Conservation (phyloP, 1,140 invertebrate genomes). For the Atopsyche davidsoni region DNA sequence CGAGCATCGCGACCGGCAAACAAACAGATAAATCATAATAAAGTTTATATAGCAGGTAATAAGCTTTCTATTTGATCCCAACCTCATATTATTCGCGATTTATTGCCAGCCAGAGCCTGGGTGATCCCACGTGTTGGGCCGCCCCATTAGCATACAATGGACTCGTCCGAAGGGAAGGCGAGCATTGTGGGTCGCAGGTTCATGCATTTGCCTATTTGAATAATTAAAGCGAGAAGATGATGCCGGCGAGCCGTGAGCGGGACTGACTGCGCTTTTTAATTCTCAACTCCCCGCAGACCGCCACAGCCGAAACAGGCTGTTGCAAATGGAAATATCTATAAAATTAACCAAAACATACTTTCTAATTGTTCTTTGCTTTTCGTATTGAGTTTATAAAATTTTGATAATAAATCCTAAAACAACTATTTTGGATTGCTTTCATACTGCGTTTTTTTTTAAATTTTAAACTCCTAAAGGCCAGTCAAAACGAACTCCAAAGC, state of each 20-base stretch:
- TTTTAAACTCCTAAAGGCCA: too few relatives aligned
- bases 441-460: too few relatives aligned
- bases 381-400: too few relatives aligned
- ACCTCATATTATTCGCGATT: conserved; percentile 21
- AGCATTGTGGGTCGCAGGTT: conserved; percentile 12
- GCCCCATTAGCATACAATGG: conserved; percentile 24
- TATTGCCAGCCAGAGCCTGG: conserved; percentile 4
- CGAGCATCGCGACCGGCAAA: not conserved
- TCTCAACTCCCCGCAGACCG: too few relatives aligned
- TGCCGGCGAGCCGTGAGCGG: not conserved
- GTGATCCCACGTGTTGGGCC: conserved; percentile 8
- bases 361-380: too few relatives aligned
- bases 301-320: too few relatives aligned
- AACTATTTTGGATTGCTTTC: too few relatives aligned
- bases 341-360: too few relatives aligned
- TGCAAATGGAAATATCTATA: too few relatives aligned
- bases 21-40: conserved; percentile 5
- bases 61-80: conserved; percentile 25
- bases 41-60: conserved; percentile 9
- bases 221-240: conserved; percentile 15
- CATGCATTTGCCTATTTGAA: conserved; percentile 15
- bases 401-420: too few relatives aligned
- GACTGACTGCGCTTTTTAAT: too few relatives aligned
- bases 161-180: not conserved
- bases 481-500: too few relatives aligned